These are phyloP conservation scores for Oncorhynchus kisutch DNA, from an alignment of 2,113 vertebrate species.

Conservation along the genomic window DNA sequence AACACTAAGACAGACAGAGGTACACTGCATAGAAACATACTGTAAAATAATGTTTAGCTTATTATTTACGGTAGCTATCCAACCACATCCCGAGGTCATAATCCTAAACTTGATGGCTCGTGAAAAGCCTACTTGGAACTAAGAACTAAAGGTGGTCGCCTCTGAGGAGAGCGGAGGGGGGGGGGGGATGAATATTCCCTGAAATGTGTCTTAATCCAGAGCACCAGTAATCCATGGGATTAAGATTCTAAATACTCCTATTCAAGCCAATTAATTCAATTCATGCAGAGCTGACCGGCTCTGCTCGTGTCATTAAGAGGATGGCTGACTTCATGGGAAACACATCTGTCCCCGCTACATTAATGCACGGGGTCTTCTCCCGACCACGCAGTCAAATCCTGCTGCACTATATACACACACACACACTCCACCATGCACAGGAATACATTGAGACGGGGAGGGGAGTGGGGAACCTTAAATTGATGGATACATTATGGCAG, in stretches of 20 bases:
- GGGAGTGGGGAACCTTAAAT: slow-evolving; percentile 63
- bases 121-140: slow-evolving; percentile 58
- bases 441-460: slow-evolving; percentile 59
- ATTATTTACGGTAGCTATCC: slow-evolving; percentile 30
- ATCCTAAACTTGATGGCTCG: slow-evolving; percentile 66
- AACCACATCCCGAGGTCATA: slow-evolving; percentile 48
- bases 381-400: slow-evolving; percentile 47
- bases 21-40: too few species aligned
- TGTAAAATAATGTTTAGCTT: too few species aligned
- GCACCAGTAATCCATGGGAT: slow-evolving; percentile 72
- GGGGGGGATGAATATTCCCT: slow-evolving; percentile 53
- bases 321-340: slow-evolving; percentile 70
- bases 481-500: slow-evolving; percentile 72
- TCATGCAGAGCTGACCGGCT: slow-evolving; percentile 72
- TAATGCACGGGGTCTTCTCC: slow-evolving; percentile 65
- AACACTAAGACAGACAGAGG: too few species aligned
- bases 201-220: slow-evolving; percentile 66
- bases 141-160: slow-evolving; percentile 59
- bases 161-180: slow-evolving; percentile 36
- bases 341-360: slow-evolving; percentile 51
- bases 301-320: slow-evolving; percentile 68
- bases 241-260: slow-evolving; percentile 76
- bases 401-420: slow-evolving; percentile 25
- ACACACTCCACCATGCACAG: slow-evolving; percentile 31
- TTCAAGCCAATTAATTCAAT: slow-evolving; percentile 80